Evolutionary conservation across 2,888 invertebrate genomes (phyloP), one percentile per base, ranked within the genome.

Genomic region (Drosophila tripunctata): DNA sequence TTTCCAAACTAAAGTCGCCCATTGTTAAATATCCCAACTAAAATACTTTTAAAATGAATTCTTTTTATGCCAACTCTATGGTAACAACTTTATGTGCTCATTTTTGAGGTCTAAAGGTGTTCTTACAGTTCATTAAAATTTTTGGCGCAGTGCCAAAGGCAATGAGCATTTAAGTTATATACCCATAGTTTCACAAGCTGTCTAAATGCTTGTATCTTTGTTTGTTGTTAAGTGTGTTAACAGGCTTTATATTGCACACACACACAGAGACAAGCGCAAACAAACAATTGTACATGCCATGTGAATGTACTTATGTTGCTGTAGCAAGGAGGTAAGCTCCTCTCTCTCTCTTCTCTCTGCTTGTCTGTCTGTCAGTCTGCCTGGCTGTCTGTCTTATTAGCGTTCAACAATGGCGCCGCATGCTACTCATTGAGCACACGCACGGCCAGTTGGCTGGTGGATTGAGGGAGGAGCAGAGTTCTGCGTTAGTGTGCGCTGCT

Each of bases 211-310:
- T 64, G 73, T 67, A 56, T 75, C 67, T 67, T 69, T 68, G 86
- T 78, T 81, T 87, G 83, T 82, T 75, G 86, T 86, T 87, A 82
- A 86, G 83, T 75, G 83, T 87, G 81, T 87, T 81, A 81, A 87
- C 81, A 87, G 83, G 86, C 83, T 66, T 81, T 87, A 81, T 85
- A 67, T 73, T 76, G 63, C 67, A 73, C 43, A 30, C 50, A 57
- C 35, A 51, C 51, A 58, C 35, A 24, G 41, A 48, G 27, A 47
- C 65, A 54, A 21, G 51, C 36, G 45, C 51, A 58, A 35, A 22
- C 44, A 48, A 33, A 50, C 65, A 56, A 27, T 8, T 38, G 38
- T 31, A 47, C 15, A 30, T 45, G n/a, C n/a, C n/a, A n/a, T n/a
- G n/a, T n/a, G n/a, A n/a, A 50, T 4, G 45, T 17, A 60, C 15